Base-by-base conservation (phyloP, 2,888 invertebrate species). In the Campoletis raptor region DNA sequence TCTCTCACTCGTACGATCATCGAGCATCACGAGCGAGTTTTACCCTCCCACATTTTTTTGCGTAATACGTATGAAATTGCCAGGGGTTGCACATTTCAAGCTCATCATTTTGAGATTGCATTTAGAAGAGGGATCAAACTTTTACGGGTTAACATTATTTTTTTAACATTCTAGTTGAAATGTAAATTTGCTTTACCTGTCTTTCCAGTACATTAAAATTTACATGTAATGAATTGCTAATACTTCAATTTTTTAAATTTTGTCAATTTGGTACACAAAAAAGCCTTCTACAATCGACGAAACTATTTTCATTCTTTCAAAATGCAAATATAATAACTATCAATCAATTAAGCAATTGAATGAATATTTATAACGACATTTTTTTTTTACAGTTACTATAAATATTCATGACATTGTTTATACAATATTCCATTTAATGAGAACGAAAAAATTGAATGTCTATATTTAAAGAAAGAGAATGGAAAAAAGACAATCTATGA, bases 21-120 rank as follows among this genome's bases (percentile, higher is more conserved):
- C 48, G 70, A 67, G 74, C 77, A 66, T 42, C 70, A 76, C 57
- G 72, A 40, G 45, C 61, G 76, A 70, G 37, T 48, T 85, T 85
- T 82, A 83, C 74, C 77, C 85, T 81, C 64, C 36, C 83, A 86
- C 90, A 92, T 91, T 92, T 89, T 89, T 91, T 90, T 87, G 89
- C 89, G 89, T 92, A 90, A 91, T 91, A 90, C 89, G 90, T 91
- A 89, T 89, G 92, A 91, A 92, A 91, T 91, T 91, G 91, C 90
- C 85, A 89, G 88, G 90, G 89, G 74, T 57, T 91, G 91, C 89
- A 91, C 91, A 91, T 92, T 91, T 92, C 40, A 67, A 90, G 89
- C 91, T 89, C 84, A 88, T 87, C 91, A 89, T 91, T 90, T 90
- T 89, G 89, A 90, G 90, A 90, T 92, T 91, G 90, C 92, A 90